These are phyloP conservation scores for Muscicapa adusta DNA, from an alignment of 2,113 vertebrate species.

Conservation along the genomic window DNA sequence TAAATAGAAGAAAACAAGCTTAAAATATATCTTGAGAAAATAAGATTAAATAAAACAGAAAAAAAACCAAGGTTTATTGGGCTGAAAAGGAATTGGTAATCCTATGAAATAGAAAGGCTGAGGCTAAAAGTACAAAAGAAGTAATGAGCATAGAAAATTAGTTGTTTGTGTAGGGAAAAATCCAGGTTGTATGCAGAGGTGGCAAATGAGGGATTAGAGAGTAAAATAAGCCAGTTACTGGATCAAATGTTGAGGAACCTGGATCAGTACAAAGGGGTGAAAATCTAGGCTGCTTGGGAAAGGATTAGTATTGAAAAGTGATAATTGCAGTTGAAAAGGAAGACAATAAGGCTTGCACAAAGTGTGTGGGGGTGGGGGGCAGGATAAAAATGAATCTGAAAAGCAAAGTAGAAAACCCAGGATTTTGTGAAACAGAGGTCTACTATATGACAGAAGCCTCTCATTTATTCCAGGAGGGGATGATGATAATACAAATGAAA, in stretches of 20 bases:
- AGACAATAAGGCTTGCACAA: background rate
- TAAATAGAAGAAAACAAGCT: background rate
- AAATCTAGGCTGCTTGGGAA: constrained; percentile 23
- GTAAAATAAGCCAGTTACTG: constrained; percentile 21
- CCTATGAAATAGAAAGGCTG: background rate
- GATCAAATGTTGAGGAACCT: constrained; percentile 33
- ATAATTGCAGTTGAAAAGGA: constrained; percentile 29
- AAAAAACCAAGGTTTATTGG: background rate
- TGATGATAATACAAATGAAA: constrained; percentile 21
- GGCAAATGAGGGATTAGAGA: background rate
- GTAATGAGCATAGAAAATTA: background rate
- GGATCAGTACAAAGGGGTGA: constrained; percentile 23
- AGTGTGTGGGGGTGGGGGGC: background rate
- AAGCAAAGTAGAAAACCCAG: background rate
- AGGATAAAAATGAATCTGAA: background rate
- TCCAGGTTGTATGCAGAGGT: background rate
- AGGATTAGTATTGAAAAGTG: constrained; percentile 39
- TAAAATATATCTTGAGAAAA: background rate
- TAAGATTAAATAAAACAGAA: constrained; percentile 33
- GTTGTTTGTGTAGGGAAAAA: background rate
- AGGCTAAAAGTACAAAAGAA: background rate
- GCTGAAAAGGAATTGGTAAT: constrained; percentile 25
- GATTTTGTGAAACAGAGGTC: background rate
- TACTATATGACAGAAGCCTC: background rate
- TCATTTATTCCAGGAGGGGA: background rate